Base-by-base conservation (phyloP, 2,888 invertebrate species). In the Hanleya hanleyi region DNA sequence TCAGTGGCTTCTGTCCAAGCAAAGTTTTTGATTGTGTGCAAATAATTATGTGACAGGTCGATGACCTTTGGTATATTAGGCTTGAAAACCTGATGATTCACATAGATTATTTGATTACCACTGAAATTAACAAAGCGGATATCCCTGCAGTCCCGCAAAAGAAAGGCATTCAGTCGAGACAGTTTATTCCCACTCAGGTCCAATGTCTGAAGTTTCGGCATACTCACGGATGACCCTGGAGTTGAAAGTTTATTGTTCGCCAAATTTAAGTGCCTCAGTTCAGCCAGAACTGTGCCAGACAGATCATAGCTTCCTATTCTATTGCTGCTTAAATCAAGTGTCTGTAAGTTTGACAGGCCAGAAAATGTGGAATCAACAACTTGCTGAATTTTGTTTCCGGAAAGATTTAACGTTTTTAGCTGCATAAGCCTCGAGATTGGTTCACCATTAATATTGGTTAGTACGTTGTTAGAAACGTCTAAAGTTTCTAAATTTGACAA, bases 41-140 rank as follows among this genome's bases (percentile, higher is more conserved):
- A 69, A 22, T 76, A 71, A 73, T 89, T 89, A 38, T 80, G 68
- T 0, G 88, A 87, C 33, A 89, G 74, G 69, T 89, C 86, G 32
- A 89, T 74, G 26, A 78, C 32, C 9, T 81, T 76, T 3, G 86
- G 85, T 15, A 83, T 76, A 22, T 81, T 74, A n/a, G 81, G 83
- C 18, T 80, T 74, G 75, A 89, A 89, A 2, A 86, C 80, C 9
- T 77, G 78, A 51, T 81, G 79, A 70, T 83, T 79, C 0, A 88
- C 67, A 22, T 67, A 75, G 1, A 69, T 62, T 36, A 89, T 86
- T 26, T 74, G 75, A 76, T 89, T 89, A 33, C 72, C 49, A 69
- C 86, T 85, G 76, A 88, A 84, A 67, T 85, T 84, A 1, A 81
- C 86, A 7, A 65, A 22, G 12, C 76, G 51, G n/a, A 89, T 74